Base-by-base conservation (phyloP, 2,113 vertebrate species). In the Recurvirostra avosetta region DNA sequence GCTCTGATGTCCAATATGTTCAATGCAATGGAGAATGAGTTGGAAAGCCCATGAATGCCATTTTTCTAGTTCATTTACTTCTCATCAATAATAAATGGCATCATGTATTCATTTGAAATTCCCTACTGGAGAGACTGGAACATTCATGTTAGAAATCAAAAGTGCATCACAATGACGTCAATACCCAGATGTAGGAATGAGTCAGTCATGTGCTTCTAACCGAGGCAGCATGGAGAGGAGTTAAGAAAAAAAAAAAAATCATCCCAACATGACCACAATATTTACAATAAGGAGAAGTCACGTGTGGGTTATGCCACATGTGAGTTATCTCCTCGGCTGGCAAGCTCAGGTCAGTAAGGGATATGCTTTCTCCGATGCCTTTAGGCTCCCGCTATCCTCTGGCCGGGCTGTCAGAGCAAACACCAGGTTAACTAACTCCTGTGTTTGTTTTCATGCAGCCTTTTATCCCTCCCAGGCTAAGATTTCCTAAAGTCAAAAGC, bases 1-100 rank as follows among this genome's bases (percentile, higher is more conserved):
- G 84, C 89, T 94, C 89, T 90, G 89, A 94, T 90, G 93, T 92
- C 93, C 96, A 97, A 94, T 88, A 92, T 93, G 95, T 95, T 96
- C 84, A 73, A 26, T 5, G 30, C 91, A 95, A 91, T 63, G 86
- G 81, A 95, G 92, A 95, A 95, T 90, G 81, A 85, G 79, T 36
- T 82, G 79, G 73, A 95, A 84, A 77, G 84, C 29, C 86, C 68
- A 45, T 63, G 76, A 85, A 86, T 90, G 90, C 67, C 16, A 75
- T 73, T 90, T 88, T 92, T 95, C 91, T 91, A 90, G 84, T 76
- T 91, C 79, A 96, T 94, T 92, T 91, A 91, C 78, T 92, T 87
- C 86, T 94, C 80, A 62, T 72, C 81, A 94, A 67, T 85, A 92
- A 96, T 90, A 90, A 79, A 84, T 30, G 26, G 58, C 92, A 79